These are phyloP conservation scores for Ischnura elegans DNA, from an alignment of 2,888 invertebrate species.

Conservation along the genomic window DNA sequence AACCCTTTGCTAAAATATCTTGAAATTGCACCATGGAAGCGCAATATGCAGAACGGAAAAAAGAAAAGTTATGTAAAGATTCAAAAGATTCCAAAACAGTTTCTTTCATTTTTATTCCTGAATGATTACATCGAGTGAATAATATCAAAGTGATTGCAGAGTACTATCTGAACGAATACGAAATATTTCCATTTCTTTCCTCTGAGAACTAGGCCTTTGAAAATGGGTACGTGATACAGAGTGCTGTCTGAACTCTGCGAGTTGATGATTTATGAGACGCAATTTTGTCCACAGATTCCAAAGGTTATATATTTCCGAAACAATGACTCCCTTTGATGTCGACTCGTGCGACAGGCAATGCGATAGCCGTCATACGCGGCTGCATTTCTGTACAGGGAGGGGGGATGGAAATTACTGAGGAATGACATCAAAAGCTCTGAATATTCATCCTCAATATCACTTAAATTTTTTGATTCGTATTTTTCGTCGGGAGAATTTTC, in stretches of 20 bases:
- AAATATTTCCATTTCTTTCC: not conserved
- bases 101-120: not conserved
- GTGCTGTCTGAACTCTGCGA: not conserved
- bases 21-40: too few relatives aligned
- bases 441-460: not conserved
- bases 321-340: slow-evolving; percentile 13
- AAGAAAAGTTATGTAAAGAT: not conserved
- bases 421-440: not conserved
- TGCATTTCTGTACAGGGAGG: not conserved
- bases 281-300: not conserved
- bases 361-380: not conserved
- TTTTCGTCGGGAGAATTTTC: too few relatives aligned
- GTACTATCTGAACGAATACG: not conserved
- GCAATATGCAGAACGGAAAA: not conserved
- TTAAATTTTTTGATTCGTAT: not conserved
- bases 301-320: not conserved
- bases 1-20: too few relatives aligned
- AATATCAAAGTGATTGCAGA: not conserved
- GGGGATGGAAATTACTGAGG: not conserved
- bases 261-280: slow-evolving; percentile 28
- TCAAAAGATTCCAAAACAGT: not conserved
- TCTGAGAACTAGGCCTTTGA: not conserved
- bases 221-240: not conserved
- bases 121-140: not conserved
- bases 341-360: slow-evolving; percentile 32